A percentile compares a stretch with the other conserved stretches of the same genome.
Conservation (phyloP, 2,113 vertebrate species). For the Chrysemys picta region DNA sequence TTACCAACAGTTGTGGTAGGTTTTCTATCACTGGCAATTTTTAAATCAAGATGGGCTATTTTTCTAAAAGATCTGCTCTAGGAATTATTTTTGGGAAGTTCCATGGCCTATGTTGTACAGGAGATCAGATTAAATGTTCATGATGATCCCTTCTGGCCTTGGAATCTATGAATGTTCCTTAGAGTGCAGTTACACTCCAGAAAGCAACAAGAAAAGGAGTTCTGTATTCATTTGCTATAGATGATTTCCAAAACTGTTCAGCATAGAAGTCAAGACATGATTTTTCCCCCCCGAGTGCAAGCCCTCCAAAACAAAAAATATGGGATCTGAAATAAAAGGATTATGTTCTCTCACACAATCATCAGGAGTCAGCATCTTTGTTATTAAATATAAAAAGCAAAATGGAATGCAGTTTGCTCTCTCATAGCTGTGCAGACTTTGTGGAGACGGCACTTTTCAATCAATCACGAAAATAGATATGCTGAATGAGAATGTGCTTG, state of each 20-base stretch:
- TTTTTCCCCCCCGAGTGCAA: not conserved
- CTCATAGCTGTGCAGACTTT: not conserved
- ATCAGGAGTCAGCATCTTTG: not conserved
- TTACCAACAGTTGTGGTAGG: not conserved
- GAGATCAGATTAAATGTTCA: not conserved
- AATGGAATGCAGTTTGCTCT: not conserved
- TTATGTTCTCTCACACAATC: not conserved
- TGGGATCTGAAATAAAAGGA: rapidly evolving
- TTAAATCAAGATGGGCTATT: not conserved
- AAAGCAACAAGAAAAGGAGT: not conserved
- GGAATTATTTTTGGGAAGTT: not conserved
- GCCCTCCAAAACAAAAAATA: not conserved
- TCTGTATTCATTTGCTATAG: not conserved
- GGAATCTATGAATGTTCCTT: not conserved
- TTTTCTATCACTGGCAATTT: not conserved
- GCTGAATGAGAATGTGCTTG: not conserved
- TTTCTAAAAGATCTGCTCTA: not conserved
- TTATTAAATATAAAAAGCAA: not conserved
- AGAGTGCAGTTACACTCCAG: not conserved
- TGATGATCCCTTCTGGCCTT: not conserved
- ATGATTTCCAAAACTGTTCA: not conserved
- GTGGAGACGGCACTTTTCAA: not conserved
- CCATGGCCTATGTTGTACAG: not conserved
- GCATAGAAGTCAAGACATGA: not conserved
- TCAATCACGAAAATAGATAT: not conserved